Evolutionary conservation across 2,113 vertebrate species (phyloP), one percentile per base, ranked within the genome.

Genomic region (Perca flavescens): DNA sequence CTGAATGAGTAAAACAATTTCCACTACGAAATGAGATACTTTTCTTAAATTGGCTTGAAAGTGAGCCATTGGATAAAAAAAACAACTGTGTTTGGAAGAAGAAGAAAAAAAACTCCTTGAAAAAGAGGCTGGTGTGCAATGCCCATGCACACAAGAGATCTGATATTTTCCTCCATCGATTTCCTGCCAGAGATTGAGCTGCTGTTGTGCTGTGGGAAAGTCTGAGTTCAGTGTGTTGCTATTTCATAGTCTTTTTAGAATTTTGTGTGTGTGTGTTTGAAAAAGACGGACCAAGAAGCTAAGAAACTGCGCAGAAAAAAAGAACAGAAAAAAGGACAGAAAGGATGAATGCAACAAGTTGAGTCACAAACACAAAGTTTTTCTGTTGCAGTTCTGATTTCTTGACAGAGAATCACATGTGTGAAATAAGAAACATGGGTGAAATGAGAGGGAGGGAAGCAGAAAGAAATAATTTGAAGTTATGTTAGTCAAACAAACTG

Each of bases 151-250:
- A 82, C 77, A 60, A 84, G 91, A 87, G 75, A 88, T 85, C 73
- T 90, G 91, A 87, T 90, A 85, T 92, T 90, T 91, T 82, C 80
- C 83, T 85, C 74, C 79, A 92, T 93, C 74, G 91, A 93, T 93
- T 90, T 90, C 79, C 88, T 90, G 91, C 85, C 87, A 82, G 88
- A 78, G 83, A 77, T 66, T 69, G 78, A 90, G 91, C 79, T 82
- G 79, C 82, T 79, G 82, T 73, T 85, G 75, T 80, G 73, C 79
- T 82, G 63, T 63, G 65, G 79, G 73, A 84, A 88, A 65, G 79
- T 85, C 63, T 82, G 56, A 75, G 52, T 67, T 62, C 58, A 52
- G 60, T 43, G 46, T 74, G 74, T 19, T 65, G 74, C 52, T 63
- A 25, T 87, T 86, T 79, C 74, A 14, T 46, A 21, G 28, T 79